Conservation (phyloP, 2,797 vertebrate species). For the Atherinosoma microstoma region DNA sequence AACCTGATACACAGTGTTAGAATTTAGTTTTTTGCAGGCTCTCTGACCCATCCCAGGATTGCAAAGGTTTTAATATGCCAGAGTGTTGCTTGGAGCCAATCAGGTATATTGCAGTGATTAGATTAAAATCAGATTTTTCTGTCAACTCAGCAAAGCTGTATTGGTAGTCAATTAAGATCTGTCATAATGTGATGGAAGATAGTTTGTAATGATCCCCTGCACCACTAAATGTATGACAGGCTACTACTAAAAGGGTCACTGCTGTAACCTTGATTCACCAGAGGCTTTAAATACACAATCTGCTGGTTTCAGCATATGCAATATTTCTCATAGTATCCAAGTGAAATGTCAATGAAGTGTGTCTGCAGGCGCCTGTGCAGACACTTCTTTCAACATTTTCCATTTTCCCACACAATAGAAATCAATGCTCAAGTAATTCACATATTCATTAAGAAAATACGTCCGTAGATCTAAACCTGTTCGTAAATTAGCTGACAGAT, state of each 20-base stretch:
- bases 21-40: slow-evolving; percentile 52
- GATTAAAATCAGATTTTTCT: slow-evolving; percentile 81
- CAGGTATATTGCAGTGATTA: slow-evolving; percentile 80
- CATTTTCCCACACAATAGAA: slow-evolving; percentile 83
- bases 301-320: slow-evolving; percentile 80
- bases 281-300: slow-evolving; percentile 79
- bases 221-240: slow-evolving; percentile 79
- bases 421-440: slow-evolving; percentile 85
- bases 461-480: slow-evolving; percentile 75
- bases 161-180: slow-evolving; percentile 84
- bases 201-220: slow-evolving; percentile 82
- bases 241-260: slow-evolving; percentile 83
- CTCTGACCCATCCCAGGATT: slow-evolving; percentile 63
- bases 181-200: slow-evolving; percentile 84
- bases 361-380: slow-evolving; percentile 67
- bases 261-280: slow-evolving; percentile 78
- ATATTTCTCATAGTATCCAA: slow-evolving; percentile 75
- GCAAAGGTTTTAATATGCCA: slow-evolving; percentile 80
- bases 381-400: slow-evolving; percentile 73
- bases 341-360: slow-evolving; percentile 79
- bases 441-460: slow-evolving; percentile 85
- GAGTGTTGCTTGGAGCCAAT: slow-evolving; percentile 78
- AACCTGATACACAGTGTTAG: slow-evolving; percentile 46
- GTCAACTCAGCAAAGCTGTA: slow-evolving; percentile 80
- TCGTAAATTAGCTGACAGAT: slow-evolving; percentile 83